Evolutionary conservation across 2,888 invertebrate genomes (phyloP), one percentile per base, ranked within the genome.

Genomic region (Clepsis dumicolana): DNA sequence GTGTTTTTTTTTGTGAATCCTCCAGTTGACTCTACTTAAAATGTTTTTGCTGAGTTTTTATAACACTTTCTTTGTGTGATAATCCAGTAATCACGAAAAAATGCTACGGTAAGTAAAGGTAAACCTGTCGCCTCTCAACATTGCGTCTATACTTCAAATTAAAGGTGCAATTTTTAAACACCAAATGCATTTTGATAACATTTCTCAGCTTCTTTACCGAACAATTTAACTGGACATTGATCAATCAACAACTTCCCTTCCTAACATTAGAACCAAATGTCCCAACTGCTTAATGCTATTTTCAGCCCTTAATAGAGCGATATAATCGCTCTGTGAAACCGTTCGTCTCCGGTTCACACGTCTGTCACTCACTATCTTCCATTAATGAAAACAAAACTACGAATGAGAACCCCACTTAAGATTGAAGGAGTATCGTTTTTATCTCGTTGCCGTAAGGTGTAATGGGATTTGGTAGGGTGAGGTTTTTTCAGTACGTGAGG

Each of bases 291-390:
- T 73, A 69, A 72, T 71, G 53, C 71, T 75, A 75, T 73, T 74
- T 74, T 72, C 68, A 41, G 24, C 71, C 41, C 56, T 72, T 74
- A 74, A 77, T 75, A 56, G 64, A 53, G 57, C 59, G 41, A 5
- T 74, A 63, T 79, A 77, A 80, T 80, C 78, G 70, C 76, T 83
- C 87, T 91, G 91, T 90, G 91, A 91, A 90, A 86, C 84, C 72
- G 75, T 77, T 80, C 76, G 80, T 81, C 78, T 74, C 70, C 71
- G 74, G 89, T 91, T 91, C 91, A 89, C 91, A 91, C 89, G 91
- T 89, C 86, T 84, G 88, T 91, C 91, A 88, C 81, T 88, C 77
- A 61, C 29, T 32, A 32, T 25, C 72, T 73, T 76, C 72, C 72
- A 77, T 74, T 72, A 76, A 83, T 52, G 25, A 25, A 86, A 88